phyloP scores from a whole-genome alignment of 2,888 invertebrate species.

The Podotricha telesiphe region DNA sequence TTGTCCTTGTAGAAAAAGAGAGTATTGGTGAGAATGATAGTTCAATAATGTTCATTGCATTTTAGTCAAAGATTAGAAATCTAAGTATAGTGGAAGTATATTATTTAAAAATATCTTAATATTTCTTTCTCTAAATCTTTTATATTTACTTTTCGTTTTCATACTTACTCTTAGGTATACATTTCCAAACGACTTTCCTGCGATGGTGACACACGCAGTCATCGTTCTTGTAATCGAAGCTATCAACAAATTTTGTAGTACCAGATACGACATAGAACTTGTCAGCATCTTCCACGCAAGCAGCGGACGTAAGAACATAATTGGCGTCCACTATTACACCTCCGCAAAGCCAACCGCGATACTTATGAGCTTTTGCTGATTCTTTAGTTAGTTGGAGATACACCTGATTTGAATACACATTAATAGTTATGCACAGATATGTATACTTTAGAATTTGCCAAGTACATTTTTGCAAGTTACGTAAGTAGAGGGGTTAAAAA shows the following conservation, averaged over 20 bases:
- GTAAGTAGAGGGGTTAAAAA: too few relatives aligned
- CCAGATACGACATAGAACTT: constrained; percentile 75
- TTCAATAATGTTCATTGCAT: too few relatives aligned
- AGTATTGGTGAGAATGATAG: too few relatives aligned
- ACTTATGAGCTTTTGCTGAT: constrained; percentile 76
- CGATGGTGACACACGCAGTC: constrained; percentile 72
- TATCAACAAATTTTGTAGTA: constrained; percentile 71
- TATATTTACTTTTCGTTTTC: neutral
- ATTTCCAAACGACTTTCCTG: constrained; percentile 75
- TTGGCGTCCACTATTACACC: constrained; percentile 69
- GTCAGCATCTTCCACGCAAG: constrained; percentile 78
- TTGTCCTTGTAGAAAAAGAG: too few relatives aligned
- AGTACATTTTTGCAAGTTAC: too few relatives aligned
- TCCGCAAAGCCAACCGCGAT: constrained; percentile 75
- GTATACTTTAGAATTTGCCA: constrained; percentile 2
- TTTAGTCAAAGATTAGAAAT: too few relatives aligned
- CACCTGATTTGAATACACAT: constrained; percentile 54
- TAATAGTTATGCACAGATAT: too few relatives aligned
- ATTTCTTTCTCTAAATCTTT: too few relatives aligned
- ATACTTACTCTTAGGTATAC: constrained; percentile 76
- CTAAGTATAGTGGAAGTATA: too few relatives aligned
- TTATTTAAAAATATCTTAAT: too few relatives aligned
- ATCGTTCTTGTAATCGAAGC: constrained; percentile 69
- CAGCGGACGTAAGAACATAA: constrained; percentile 76
- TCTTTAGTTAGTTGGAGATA: constrained; percentile 75